Percentiles rank a stretch among this genome's conserved stretches.
Conservation (phyloP, 1,140 invertebrate genomes). For the Drosophila hydei region DNA sequence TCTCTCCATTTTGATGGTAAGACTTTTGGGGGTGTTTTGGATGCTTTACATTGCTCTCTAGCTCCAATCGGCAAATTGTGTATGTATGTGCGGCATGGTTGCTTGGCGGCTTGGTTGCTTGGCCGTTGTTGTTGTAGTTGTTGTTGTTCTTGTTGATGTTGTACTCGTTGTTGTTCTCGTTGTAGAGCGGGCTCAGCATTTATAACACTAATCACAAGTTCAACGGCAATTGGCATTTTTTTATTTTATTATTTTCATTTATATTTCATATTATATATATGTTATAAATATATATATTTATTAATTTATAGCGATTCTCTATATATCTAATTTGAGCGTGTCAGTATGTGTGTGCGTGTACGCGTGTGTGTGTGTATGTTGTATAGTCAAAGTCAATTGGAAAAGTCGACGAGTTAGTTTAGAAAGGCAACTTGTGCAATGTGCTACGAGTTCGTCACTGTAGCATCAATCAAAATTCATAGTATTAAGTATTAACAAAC, state of each 20-base stretch:
- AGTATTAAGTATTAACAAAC: constrained; percentile 18
- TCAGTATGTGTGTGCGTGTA: too few relatives aligned
- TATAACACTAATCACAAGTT: constrained; percentile 61
- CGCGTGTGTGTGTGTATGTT: constrained; percentile 14
- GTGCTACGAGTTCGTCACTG: constrained; percentile 27
- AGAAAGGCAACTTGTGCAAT: constrained; percentile 76
- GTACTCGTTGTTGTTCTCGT: constrained; percentile 32
- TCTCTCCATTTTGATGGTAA: constrained; percentile 50
- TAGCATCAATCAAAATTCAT: constrained; percentile 22
- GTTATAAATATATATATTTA: constrained; percentile 13
- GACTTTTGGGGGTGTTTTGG: constrained; percentile 25
- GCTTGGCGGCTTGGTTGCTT: constrained; percentile 15
- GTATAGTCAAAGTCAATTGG: constrained; percentile 59
- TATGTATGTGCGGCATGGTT: constrained; percentile 45
- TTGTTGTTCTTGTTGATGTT: constrained; percentile 25
- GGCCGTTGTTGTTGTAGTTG: constrained; percentile 26
- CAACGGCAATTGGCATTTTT: constrained; percentile 44
- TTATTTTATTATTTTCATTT: constrained; percentile 13
- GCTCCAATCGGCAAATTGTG: constrained; percentile 56
- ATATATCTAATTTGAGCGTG: constrained; percentile 30
- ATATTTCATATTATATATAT: neutral
- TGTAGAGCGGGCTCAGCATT: constrained; percentile 25
- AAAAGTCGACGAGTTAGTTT: constrained; percentile 50
- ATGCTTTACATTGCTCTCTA: constrained; percentile 29
- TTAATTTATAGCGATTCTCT: constrained; percentile 38